A percentile compares a stretch with the other conserved stretches of the same genome.
Evolutionary conservation across 2,797 vertebrate species (phyloP).

Genomic region (Sibirionetta formosa): DNA sequence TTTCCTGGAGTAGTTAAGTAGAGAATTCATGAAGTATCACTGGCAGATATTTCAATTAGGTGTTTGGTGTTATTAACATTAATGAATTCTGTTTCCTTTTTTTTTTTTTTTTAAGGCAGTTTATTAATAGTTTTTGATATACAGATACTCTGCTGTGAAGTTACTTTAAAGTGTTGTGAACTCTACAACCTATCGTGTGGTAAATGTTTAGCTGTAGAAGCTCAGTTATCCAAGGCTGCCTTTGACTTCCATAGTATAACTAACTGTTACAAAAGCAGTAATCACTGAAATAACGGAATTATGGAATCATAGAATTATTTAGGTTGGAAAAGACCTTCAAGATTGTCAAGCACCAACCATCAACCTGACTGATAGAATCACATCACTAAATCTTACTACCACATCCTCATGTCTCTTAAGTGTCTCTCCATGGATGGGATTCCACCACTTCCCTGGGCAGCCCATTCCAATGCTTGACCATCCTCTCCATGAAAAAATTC

Average conservation of each 20-base stretch:
- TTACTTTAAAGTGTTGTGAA: neutral
- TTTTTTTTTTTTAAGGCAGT: neutral
- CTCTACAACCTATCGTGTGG: neutral
- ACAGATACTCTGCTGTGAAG: neutral
- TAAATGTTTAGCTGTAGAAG: neutral
- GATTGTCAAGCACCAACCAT: too few species aligned
- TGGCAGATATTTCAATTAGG: neutral
- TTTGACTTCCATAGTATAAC: neutral
- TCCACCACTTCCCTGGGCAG: too few species aligned
- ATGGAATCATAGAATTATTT: too few species aligned
- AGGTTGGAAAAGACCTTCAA: too few species aligned
- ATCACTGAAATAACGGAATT: neutral
- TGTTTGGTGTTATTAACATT: neutral
- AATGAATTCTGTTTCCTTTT: neutral
- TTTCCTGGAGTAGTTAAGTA: neutral
- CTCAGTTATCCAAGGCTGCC: neutral
- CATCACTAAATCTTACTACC: too few species aligned
- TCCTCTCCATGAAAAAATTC: too few species aligned
- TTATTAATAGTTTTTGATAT: neutral
- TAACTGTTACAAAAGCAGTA: neutral
- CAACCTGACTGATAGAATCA: too few species aligned
- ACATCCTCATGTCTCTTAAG: too few species aligned
- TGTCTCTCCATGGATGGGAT: too few species aligned
- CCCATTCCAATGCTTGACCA: too few species aligned
- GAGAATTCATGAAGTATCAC: neutral